Base-by-base conservation (phyloP, 2,113 vertebrate species). In the Tyto alba region DNA sequence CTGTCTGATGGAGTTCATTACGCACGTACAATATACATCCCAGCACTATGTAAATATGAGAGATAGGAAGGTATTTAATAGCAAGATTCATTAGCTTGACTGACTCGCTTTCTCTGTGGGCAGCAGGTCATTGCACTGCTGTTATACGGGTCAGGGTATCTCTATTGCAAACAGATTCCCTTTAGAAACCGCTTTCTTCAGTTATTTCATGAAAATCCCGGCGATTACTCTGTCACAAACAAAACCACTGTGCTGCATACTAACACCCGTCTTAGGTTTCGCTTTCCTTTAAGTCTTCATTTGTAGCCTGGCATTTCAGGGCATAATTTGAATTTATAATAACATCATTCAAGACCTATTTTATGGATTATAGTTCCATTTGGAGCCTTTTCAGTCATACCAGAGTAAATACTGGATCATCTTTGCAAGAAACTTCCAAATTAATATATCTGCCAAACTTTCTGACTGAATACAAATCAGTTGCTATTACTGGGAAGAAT, bases 311-410 rank as follows among this genome's bases (percentile, higher is more conserved):
- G 88, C 67, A 36, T 25, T 78, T 43, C 59, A 67, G 82, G 90
- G 72, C 67, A n/a, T 38, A 25, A 25, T 27, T 59, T 82, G 92
- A 95, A 92, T 88, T 80, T 63, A 47, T 32, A 86, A 84, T n/a
- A 57, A 32, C 23, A 18, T 43, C 79, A 26, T 67, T 79, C 64
- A 22, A 71, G 93, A 66, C 64, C n/a, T 55, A 8, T 90, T 91
- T 93, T 38, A 40, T 71, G 91, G 94, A 96, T 96, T 85, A 90
- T 10, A 90, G 47, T 21, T 92, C 79, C 90, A 81, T 72, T 90
- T 86, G 83, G 82, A 96, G 71, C 79, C 82, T 74, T 78, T 74
- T 47, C 92, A 93, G 74, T 57, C 93, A 60, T 67, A 86, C 38
- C 78, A 84, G 88, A 52, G 82, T 60, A 93, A 97, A 93, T 27